Percentiles rank a stretch among this genome's conserved stretches.
Conservation (phyloP, 2,888 invertebrate genomes). For the Bombylius discolor region DNA sequence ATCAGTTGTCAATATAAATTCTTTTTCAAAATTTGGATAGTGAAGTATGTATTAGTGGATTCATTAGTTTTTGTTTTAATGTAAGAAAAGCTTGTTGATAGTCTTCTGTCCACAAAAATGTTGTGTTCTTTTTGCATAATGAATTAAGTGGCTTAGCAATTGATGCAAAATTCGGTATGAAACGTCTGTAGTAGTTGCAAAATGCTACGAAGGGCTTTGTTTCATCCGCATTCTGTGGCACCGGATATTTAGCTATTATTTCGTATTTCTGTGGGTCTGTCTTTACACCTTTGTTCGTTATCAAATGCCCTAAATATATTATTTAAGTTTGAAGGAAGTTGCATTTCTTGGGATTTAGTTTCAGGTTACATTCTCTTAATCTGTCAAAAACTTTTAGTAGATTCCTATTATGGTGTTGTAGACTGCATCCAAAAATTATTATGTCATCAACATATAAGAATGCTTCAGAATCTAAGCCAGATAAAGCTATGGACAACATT, state of each 20-base stretch:
- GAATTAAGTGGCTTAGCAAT: conserved; percentile 8
- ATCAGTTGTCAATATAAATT: conserved; percentile 22
- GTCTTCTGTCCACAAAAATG: background rate
- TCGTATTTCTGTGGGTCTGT: conserved; percentile 13
- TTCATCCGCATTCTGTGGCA: conserved; percentile 12
- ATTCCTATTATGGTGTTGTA: conserved; percentile 8
- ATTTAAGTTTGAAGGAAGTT: conserved; percentile 11
- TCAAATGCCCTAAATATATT: conserved; percentile 10
- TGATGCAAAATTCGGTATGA: conserved; percentile 14
- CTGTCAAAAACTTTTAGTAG: background rate
- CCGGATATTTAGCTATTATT: conserved; percentile 14
- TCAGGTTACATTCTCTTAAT: conserved; percentile 3
- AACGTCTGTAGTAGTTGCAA: conserved; percentile 12
- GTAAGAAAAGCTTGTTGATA: background rate
- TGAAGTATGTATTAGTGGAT: background rate
- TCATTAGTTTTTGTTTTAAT: background rate
- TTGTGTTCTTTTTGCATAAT: conserved; percentile 8
- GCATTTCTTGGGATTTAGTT: conserved; percentile 2
- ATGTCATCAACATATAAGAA: conserved; percentile 16
- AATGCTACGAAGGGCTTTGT: conserved; percentile 13
- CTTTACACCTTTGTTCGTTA: conserved; percentile 9
- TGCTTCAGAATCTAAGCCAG: background rate
- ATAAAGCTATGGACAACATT: conserved; percentile 6
- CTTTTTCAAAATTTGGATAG: background rate
- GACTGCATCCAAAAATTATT: conserved; percentile 10